Percentiles rank a stretch among this genome's conserved stretches.
Evolutionary conservation across 92 coral and sea anemone genomes (phyloP).

Genomic region (Epizoanthus ramosus): DNA sequence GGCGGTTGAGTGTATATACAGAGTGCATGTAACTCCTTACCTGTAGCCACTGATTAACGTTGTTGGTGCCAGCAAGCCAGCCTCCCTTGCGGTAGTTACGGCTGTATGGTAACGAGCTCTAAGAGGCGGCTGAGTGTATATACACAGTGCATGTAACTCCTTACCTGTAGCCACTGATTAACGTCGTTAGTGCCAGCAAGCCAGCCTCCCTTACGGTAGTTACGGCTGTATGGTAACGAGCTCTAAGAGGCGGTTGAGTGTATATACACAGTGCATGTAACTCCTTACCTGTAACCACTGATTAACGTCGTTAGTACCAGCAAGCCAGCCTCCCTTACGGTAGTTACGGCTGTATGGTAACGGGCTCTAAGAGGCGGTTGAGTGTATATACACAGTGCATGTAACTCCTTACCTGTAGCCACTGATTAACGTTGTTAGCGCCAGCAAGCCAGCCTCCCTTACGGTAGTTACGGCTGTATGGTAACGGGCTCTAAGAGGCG

Average conservation of each 20-base stretch:
- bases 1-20: no score
- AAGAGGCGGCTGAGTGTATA: no score
- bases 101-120: no score
- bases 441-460: slow-evolving; percentile 8
- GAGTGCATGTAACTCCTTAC: background rate
- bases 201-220: background rate
- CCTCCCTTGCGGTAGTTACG: background rate
- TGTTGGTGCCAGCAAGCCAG: background rate
- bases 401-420: slow-evolving; percentile 12
- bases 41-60: slow-evolving; percentile 13
- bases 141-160: background rate
- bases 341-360: no score
- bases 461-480: no score
- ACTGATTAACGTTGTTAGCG: background rate
- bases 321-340: background rate
- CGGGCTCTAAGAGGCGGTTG: no score
- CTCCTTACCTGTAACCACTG: slow-evolving; percentile 22
- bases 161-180: slow-evolving; percentile 17
- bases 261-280: background rate
- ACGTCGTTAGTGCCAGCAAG: background rate
- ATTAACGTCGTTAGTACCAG: background rate
- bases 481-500: no score
- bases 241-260: no score
- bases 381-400: background rate
- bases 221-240: no score